Percentiles rank a stretch among this genome's conserved stretches.
These are phyloP conservation scores for Aplysina aerophoba DNA, from an alignment of 37 sponge, comb jelly and placozoan genomes.

Conservation along the genomic window DNA sequence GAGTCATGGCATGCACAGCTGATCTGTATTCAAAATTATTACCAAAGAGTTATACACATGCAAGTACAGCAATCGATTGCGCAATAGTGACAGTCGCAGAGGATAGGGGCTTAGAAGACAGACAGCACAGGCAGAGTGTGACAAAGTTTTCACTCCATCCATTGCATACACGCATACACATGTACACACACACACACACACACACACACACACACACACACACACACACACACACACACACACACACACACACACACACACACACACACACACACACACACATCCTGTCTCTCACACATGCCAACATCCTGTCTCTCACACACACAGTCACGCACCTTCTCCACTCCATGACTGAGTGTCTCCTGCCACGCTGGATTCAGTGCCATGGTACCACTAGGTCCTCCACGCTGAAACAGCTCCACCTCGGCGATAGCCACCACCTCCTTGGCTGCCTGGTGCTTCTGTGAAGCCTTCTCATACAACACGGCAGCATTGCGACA, in stretches of 20 bases:
- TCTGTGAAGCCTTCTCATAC: slow-evolving; percentile 19
- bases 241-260: slow-evolving; percentile 19
- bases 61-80: too few species aligned
- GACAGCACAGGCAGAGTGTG: too few species aligned
- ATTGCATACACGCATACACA: not conserved
- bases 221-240: slow-evolving; percentile 20
- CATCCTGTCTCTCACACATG: too few species aligned
- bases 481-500: not conserved
- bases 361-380: slow-evolving; percentile 33
- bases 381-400: not conserved
- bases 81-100: too few species aligned
- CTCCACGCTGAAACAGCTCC: not conserved
- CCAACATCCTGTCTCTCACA: too few species aligned
- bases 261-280: slow-evolving; percentile 3
- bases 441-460: slow-evolving; percentile 27
- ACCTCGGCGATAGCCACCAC: slow-evolving; percentile 9
- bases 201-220: slow-evolving; percentile 2
- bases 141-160: not conserved
- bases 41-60: too few species aligned
- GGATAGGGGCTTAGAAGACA: too few species aligned
- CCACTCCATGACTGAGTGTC: slow-evolving; percentile 4
- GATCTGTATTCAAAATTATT: too few species aligned
- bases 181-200: not conserved
- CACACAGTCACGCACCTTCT: not conserved
- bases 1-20: too few species aligned